A percentile compares a stretch with the other conserved stretches of the same genome.
phyloP scores from a whole-genome alignment of 2,113 vertebrate species.

The Parus major region DNA sequence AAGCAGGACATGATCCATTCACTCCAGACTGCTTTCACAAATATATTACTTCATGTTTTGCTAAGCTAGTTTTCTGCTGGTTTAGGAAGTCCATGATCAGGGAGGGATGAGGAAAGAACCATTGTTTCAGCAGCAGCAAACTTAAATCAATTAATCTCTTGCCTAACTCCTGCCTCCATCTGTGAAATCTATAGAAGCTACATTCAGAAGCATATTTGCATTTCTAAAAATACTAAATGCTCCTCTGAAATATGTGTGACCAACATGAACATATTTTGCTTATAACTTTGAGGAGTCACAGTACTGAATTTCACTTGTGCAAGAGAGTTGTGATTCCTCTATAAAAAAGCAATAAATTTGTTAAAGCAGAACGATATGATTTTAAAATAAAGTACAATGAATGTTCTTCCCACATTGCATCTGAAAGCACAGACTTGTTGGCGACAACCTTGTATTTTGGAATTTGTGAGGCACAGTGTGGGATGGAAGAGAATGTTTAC shows the following conservation, averaged over 20 bases:
- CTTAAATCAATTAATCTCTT: not conserved
- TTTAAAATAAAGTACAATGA: not conserved
- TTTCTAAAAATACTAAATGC: not conserved
- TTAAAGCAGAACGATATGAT: not conserved
- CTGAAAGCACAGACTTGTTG: not conserved
- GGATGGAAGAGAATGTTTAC: not conserved
- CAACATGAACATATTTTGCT: not conserved
- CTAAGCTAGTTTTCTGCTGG: not conserved
- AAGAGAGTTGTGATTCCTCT: not conserved
- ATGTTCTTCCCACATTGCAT: not conserved
- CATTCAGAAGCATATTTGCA: not conserved
- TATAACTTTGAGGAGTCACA: not conserved
- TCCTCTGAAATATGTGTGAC: not conserved
- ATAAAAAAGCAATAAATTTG: not conserved
- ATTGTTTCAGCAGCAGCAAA: not conserved
- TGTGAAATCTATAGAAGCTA: not conserved
- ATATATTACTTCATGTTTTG: not conserved
- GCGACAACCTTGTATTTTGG: not conserved
- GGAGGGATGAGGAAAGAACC: not conserved
- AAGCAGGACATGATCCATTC: not conserved
- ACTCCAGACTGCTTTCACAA: not conserved
- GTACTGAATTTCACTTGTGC: not conserved
- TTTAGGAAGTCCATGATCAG: not conserved
- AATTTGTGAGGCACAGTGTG: not conserved
- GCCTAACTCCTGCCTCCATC: not conserved